phyloP scores from a whole-genome alignment of 2,888 invertebrate genomes.

The Euproctis similis region DNA sequence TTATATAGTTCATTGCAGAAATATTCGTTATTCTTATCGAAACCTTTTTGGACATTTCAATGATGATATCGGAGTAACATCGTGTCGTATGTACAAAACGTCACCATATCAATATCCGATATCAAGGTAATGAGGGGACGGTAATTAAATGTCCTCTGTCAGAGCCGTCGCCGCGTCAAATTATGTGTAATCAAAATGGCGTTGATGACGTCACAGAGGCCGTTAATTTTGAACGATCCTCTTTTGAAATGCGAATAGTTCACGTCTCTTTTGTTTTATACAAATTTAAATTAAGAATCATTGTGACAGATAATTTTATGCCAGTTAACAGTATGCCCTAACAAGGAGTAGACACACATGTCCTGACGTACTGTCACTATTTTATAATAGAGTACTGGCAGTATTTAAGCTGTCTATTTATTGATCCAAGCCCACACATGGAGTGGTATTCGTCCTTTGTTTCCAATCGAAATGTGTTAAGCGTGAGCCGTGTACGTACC shows the following conservation, averaged over 20 bases:
- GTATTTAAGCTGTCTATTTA: conserved; percentile 5
- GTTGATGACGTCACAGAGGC: conserved; percentile 39
- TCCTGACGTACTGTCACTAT: no score
- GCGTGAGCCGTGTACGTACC: conserved; percentile 6
- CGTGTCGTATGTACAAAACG: conserved; percentile 28
- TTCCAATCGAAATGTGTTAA: conserved; percentile 5
- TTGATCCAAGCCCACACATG: conserved; percentile 6
- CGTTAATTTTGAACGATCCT: conserved; percentile 38
- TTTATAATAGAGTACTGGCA: no score
- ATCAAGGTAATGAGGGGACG: conserved; percentile 70
- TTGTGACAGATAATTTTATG: not conserved
- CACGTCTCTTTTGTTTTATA: conserved; percentile 22
- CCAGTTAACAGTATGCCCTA: no score
- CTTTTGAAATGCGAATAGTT: conserved; percentile 34
- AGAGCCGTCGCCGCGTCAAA: conserved; percentile 64
- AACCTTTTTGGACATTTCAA: no score
- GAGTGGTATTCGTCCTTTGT: conserved; percentile 1
- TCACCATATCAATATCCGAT: conserved; percentile 58
- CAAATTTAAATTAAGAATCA: conserved; percentile 3
- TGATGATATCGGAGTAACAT: conserved; percentile 17
- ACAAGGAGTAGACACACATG: no score
- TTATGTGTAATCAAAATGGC: conserved; percentile 63
- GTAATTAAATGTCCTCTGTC: conserved; percentile 74
- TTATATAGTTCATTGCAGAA: no score
- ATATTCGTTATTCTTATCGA: not conserved